Evolutionary conservation across 1,140 invertebrate species (phyloP).

Genomic region (Heliothis subflexa): DNA sequence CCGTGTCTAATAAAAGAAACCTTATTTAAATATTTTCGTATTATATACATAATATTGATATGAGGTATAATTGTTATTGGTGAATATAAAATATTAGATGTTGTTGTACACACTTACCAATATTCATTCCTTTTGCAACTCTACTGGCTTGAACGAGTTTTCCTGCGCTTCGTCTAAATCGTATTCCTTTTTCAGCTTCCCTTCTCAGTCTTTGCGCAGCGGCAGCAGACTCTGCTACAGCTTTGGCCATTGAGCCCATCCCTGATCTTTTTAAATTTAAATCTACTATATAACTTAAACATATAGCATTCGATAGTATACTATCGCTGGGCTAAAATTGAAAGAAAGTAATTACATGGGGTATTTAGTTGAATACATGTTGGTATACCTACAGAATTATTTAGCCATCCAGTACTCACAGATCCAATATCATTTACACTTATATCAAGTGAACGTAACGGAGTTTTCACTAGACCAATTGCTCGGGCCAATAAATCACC

Average conservation of each 20-base stretch:
- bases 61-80: too few species aligned
- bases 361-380: too few species aligned
- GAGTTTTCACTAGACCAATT: constrained; percentile 80
- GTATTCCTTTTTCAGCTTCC: constrained; percentile 80
- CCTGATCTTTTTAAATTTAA: constrained; percentile 80
- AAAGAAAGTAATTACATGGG: constrained; percentile 2
- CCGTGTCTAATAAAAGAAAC: constrained; percentile 65
- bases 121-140: constrained; percentile 82
- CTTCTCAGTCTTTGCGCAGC: constrained; percentile 76
- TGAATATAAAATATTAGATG: not conserved
- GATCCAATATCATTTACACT: constrained; percentile 82
- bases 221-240: constrained; percentile 79
- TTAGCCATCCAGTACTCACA: constrained; percentile 56
- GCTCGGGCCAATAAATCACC: constrained; percentile 79
- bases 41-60: too few species aligned
- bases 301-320: constrained; percentile 78
- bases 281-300: constrained; percentile 77
- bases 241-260: constrained; percentile 76
- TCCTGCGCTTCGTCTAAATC: constrained; percentile 79
- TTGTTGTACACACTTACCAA: constrained; percentile 60
- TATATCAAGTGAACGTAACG: constrained; percentile 75
- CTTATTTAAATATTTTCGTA: not conserved
- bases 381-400: not conserved
- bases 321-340: constrained; percentile 75
- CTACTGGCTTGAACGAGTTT: constrained; percentile 77